These are phyloP conservation scores for Tachina grossa DNA, from an alignment of 2,888 invertebrate genomes.

Conservation along the genomic window DNA sequence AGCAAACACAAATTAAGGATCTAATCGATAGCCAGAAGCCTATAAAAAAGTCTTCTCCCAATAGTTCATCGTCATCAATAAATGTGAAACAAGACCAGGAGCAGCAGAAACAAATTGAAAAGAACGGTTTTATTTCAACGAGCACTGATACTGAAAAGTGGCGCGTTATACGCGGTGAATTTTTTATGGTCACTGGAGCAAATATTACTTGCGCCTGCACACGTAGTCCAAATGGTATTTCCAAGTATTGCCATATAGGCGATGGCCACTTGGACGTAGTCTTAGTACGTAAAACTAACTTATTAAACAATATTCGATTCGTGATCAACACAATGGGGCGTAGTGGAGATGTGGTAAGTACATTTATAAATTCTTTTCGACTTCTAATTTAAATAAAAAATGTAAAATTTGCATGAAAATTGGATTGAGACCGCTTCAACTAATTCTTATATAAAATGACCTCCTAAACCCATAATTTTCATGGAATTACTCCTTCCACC, in stretches of 20 bases:
- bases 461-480: too few relatives aligned
- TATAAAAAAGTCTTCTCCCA: conserved; percentile 17
- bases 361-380: background rate
- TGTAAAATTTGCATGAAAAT: too few relatives aligned
- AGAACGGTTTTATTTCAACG: background rate
- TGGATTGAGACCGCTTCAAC: too few relatives aligned
- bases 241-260: conserved; percentile 90
- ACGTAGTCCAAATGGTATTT: conserved; percentile 89
- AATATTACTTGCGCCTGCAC: conserved; percentile 90
- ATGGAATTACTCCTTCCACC: too few relatives aligned
- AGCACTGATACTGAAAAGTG: conserved; percentile 77
- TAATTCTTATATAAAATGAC: too few relatives aligned
- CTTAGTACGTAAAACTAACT: conserved; percentile 88
- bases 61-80: conserved; percentile 47
- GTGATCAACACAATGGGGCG: conserved; percentile 86
- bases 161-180: conserved; percentile 87
- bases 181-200: conserved; percentile 90
- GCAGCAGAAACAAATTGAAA: background rate
- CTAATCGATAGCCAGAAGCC: conserved; percentile 37
- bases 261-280: conserved; percentile 91
- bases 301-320: conserved; percentile 88
- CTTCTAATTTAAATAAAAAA: too few relatives aligned
- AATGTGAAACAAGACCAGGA: conserved; percentile 24
- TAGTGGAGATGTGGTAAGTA: conserved; percentile 86
- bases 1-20: conserved; percentile 61